Conservation (phyloP, 2,888 invertebrate species). For the Adelognathus sp. region DNA sequence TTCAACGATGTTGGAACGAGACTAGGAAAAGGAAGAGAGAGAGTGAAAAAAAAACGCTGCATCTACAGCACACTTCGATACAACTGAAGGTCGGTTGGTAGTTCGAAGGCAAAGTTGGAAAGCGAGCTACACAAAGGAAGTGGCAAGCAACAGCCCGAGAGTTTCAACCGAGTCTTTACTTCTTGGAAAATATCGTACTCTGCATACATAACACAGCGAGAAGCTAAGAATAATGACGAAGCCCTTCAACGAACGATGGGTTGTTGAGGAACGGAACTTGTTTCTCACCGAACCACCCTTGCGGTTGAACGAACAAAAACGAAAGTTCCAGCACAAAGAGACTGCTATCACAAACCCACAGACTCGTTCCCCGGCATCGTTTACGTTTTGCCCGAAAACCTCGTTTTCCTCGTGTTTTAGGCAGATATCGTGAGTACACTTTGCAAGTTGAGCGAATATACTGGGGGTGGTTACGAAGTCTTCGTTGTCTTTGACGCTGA, state of each 20-base stretch:
- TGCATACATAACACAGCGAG: background rate
- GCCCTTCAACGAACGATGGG: background rate
- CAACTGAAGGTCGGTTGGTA: background rate
- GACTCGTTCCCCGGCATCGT: background rate
- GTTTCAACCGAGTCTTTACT: background rate
- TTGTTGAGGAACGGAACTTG: background rate
- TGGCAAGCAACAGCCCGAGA: background rate
- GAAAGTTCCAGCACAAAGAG: constrained; percentile 19
- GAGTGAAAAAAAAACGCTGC: background rate
- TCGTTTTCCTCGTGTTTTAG: background rate
- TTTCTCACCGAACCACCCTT: no score
- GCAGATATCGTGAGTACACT: constrained; percentile 1
- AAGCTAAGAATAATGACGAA: constrained; percentile 31
- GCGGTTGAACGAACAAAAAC: constrained; percentile 5
- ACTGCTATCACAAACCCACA: background rate
- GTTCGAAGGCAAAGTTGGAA: background rate
- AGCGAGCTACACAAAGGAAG: background rate
- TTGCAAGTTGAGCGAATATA: background rate
- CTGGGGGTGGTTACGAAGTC: no score
- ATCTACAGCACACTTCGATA: background rate
- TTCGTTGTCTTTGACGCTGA: no score
- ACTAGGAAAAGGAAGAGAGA: no score
- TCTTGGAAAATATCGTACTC: background rate
- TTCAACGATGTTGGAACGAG: constrained; percentile 26
- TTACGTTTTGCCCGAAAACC: background rate